These are phyloP conservation scores for Carollia perspicillata DNA, from an alignment of 2,113 vertebrate species.

Conservation along the genomic window DNA sequence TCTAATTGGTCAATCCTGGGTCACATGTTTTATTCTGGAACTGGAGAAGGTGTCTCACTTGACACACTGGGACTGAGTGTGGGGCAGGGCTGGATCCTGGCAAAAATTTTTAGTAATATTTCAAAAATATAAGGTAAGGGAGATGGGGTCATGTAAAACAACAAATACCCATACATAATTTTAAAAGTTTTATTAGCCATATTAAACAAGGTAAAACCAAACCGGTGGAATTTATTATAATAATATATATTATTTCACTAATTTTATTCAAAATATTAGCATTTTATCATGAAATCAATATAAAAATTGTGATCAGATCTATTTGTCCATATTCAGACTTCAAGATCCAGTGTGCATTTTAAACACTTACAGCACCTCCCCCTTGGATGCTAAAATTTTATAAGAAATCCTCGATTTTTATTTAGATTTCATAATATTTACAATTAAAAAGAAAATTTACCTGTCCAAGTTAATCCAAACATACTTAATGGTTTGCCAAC, in stretches of 20 bases:
- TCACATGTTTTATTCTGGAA: background rate
- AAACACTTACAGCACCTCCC: background rate
- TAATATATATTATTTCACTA: background rate
- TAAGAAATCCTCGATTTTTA: background rate
- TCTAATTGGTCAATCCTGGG: background rate
- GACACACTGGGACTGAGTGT: background rate
- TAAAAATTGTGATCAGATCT: background rate
- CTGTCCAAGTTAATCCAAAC: background rate
- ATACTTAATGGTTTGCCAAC: background rate
- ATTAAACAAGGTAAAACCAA: background rate
- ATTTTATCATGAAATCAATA: background rate
- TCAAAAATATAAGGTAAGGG: background rate
- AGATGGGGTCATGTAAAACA: background rate
- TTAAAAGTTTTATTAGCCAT: background rate
- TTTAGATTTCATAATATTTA: background rate
- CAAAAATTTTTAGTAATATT: background rate
- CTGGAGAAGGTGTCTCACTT: background rate
- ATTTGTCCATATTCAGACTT: background rate
- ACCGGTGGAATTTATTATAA: background rate
- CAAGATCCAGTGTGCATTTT: background rate
- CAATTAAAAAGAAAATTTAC: background rate
- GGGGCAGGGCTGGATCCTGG: background rate
- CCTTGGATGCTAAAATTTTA: background rate
- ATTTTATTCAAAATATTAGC: background rate
- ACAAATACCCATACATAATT: background rate